Conservation (phyloP, 2,113 vertebrate species). For the Solenodon paradoxus region DNA sequence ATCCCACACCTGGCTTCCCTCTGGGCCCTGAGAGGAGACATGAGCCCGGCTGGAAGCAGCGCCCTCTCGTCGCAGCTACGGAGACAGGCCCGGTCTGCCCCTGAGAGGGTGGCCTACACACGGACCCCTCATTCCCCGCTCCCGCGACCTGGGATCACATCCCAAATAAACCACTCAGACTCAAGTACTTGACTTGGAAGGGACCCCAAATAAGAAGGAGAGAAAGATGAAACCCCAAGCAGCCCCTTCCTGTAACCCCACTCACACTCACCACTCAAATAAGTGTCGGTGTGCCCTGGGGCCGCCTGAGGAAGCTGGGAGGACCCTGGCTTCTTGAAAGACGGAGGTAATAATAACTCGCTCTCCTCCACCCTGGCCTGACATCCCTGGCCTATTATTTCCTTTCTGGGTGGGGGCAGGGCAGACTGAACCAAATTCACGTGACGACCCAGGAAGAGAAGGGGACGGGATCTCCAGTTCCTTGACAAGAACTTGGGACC, state of each 20-base stretch:
- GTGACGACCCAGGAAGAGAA: neutral
- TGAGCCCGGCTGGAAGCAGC: neutral
- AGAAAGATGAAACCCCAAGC: rapidly evolving
- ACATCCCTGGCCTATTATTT: neutral
- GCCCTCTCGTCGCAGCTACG: neutral
- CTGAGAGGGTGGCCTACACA: neutral
- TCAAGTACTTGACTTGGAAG: neutral
- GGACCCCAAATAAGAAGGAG: neutral
- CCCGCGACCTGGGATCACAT: neutral
- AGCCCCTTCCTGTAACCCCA: neutral
- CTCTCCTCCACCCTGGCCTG: neutral
- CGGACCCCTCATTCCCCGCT: neutral
- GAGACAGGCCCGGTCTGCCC: neutral
- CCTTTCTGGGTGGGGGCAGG: neutral
- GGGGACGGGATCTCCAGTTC: no score
- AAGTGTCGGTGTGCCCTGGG: rapidly evolving
- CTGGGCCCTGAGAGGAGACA: neutral
- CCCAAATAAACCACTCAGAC: neutral
- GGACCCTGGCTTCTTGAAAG: neutral
- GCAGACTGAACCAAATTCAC: neutral
- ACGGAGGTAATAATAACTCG: neutral
- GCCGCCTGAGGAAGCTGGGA: neutral
- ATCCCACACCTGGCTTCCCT: neutral
- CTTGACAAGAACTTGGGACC: neutral
- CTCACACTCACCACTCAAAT: neutral